Conservation (phyloP, 2,888 invertebrate species). For the Eremobia ochroleuca region DNA sequence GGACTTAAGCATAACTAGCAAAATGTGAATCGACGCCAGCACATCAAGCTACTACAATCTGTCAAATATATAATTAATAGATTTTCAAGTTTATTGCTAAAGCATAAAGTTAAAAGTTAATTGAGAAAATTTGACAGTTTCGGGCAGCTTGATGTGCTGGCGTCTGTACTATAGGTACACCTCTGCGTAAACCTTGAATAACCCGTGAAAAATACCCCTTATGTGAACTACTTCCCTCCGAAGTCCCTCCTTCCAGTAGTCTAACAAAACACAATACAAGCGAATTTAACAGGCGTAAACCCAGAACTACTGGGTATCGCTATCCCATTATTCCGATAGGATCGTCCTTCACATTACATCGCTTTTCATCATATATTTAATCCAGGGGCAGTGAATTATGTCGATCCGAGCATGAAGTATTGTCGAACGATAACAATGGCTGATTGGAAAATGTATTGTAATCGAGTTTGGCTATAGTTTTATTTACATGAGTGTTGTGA, state of each 20-base stretch:
- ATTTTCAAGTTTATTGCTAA: too few relatives aligned
- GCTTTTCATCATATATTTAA: slow-evolving; percentile 55
- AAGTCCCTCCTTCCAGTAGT: slow-evolving; percentile 23
- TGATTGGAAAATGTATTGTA: slow-evolving; percentile 54
- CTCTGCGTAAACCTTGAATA: too few relatives aligned
- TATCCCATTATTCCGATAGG: slow-evolving; percentile 53
- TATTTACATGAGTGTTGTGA: slow-evolving; percentile 18
- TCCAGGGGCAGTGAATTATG: slow-evolving; percentile 51
- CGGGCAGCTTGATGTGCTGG: too few relatives aligned
- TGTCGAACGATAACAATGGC: slow-evolving; percentile 51
- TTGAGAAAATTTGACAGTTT: too few relatives aligned
- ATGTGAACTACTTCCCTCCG: too few relatives aligned
- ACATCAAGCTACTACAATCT: too few relatives aligned
- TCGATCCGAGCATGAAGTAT: slow-evolving; percentile 45
- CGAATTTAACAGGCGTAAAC: slow-evolving; percentile 66
- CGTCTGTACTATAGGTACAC: too few relatives aligned
- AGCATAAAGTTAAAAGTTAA: too few relatives aligned
- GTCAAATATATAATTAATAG: too few relatives aligned
- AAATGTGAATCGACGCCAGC: too few relatives aligned
- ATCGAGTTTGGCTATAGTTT: slow-evolving; percentile 43
- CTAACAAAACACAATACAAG: slow-evolving; percentile 49
- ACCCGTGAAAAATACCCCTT: too few relatives aligned
- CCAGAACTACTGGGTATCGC: slow-evolving; percentile 64
- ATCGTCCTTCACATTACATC: slow-evolving; percentile 47
- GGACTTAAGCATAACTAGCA: too few relatives aligned